Base-by-base conservation (phyloP, 2,797 vertebrate genomes). In the Psittacula derbiana region DNA sequence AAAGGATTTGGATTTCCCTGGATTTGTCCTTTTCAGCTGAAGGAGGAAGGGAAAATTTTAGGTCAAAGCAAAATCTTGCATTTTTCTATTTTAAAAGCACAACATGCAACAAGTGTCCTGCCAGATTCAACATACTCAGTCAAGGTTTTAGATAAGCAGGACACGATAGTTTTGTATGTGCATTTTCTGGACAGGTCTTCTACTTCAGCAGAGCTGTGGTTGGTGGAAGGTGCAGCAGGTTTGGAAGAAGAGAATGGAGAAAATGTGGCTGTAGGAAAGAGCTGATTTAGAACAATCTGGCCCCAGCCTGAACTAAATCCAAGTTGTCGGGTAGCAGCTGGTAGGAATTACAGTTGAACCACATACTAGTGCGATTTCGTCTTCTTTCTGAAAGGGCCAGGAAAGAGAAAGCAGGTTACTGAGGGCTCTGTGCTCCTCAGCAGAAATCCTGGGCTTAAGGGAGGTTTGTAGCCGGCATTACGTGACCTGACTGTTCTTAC, bases 121-220 rank as follows among this genome's bases (percentile, higher is more conserved):
- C 61, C 62, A 69, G 64, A 15, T 36, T 50, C 38, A 50, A 24
- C 28, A 16, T 9, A 49, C 0, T 5, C 24, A 30, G 50, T 30
- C 31, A 64, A 44, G 27, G 4, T 52, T 52, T 61, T 53, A n/a
- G 53, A 12, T 18, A 28, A n/a, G 49, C 49, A 41, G 16, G 53
- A 30, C 10, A 3, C 0, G 1, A 16, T 25, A 13, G 20, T n/a
- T 57, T 62, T 28, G 12, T 9, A 14, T 3, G 8, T 7, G 41
- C 15, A 11, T 19, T 46, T n/a, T 49, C 11, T 6, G 10, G 52
- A 57, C 30, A 62, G 24, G 38, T 53, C 25, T 17, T 41, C 55
- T 27, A 5, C 28, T 49, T n/a, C 31, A 43, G 71, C 58, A 33
- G 38, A 50, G 38, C 27, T 16, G 33, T 12, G 38, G 20, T 7